These are phyloP conservation scores for Oceanodroma leucorhoa DNA, from an alignment of 2,797 vertebrate species.

Conservation along the genomic window DNA sequence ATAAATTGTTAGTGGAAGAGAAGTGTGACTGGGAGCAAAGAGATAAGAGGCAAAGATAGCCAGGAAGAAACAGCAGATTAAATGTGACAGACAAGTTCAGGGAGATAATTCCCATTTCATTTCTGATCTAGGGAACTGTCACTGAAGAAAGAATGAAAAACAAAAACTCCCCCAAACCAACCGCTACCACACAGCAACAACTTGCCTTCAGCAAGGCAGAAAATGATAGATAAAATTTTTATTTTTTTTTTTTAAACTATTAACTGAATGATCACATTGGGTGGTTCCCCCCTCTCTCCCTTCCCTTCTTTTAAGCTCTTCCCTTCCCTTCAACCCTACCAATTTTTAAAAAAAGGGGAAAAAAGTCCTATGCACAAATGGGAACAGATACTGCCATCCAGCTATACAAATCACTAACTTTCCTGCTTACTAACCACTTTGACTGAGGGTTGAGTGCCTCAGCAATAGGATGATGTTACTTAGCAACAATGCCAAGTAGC, in stretches of 20 bases:
- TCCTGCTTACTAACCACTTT: background rate
- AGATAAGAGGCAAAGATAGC: background rate
- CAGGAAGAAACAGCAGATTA: background rate
- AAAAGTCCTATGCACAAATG: background rate
- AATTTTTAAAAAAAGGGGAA: background rate
- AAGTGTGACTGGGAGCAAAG: background rate
- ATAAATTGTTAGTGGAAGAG: background rate
- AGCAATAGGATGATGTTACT: background rate
- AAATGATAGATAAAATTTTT: background rate
- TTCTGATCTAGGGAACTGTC: conserved; percentile 7
- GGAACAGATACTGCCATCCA: background rate
- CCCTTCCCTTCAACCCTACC: background rate
- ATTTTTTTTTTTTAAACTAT: background rate
- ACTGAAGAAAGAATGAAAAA: background rate
- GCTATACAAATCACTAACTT: background rate
- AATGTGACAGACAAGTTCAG: conserved; percentile 7
- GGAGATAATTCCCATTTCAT: conserved; percentile 31
- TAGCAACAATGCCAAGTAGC: background rate
- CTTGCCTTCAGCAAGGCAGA: background rate
- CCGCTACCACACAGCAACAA: background rate
- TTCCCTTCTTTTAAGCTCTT: background rate
- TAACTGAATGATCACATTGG: background rate
- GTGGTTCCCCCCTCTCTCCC: fast-evolving
- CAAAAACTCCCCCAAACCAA: background rate
- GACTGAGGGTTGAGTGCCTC: background rate